Percentiles rank a stretch among this genome's conserved stretches.
Evolutionary conservation across 2,888 invertebrate genomes (phyloP).

Genomic region (Hecatera dysodea): DNA sequence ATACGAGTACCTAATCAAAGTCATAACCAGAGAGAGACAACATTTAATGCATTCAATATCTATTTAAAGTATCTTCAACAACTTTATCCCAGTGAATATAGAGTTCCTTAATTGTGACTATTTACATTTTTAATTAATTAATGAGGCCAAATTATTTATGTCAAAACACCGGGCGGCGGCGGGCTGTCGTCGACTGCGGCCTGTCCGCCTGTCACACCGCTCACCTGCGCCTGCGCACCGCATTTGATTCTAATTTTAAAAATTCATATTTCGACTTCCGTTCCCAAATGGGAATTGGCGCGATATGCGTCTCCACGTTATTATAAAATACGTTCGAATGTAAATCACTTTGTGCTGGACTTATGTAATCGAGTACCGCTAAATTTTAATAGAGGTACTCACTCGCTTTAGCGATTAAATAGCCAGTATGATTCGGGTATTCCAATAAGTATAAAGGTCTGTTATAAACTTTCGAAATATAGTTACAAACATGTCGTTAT

Average conservation of each 20-base stretch:
- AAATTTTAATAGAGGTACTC: slow-evolving; percentile 17
- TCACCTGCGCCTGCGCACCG: slow-evolving; percentile 89
- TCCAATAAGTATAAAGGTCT: slow-evolving; percentile 64
- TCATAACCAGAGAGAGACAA: neutral
- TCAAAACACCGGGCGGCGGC: slow-evolving; percentile 68
- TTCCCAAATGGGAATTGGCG: slow-evolving; percentile 88
- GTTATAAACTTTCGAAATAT: slow-evolving; percentile 61
- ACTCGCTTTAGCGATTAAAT: neutral
- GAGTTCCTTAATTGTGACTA: slow-evolving; percentile 62
- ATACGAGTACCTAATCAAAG: neutral
- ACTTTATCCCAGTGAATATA: slow-evolving; percentile 37
- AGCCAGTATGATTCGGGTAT: slow-evolving; percentile 4
- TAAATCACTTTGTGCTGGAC: slow-evolving; percentile 54
- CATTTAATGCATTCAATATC: slow-evolving; percentile 16
- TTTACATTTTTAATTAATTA: slow-evolving; percentile 76
- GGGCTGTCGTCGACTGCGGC: slow-evolving; percentile 68
- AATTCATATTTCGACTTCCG: slow-evolving; percentile 90
- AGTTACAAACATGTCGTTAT: slow-evolving; percentile 56
- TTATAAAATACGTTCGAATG: slow-evolving; percentile 61
- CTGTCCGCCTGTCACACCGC: slow-evolving; percentile 76
- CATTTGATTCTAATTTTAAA: slow-evolving; percentile 87
- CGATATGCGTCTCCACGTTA: slow-evolving; percentile 74
- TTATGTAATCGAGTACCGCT: slow-evolving; percentile 54
- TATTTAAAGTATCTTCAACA: slow-evolving; percentile 30
- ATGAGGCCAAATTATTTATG: slow-evolving; percentile 77